Evolutionary conservation across 1,140 invertebrate genomes (phyloP).

Genomic region (Drosophila prosaltans): DNA sequence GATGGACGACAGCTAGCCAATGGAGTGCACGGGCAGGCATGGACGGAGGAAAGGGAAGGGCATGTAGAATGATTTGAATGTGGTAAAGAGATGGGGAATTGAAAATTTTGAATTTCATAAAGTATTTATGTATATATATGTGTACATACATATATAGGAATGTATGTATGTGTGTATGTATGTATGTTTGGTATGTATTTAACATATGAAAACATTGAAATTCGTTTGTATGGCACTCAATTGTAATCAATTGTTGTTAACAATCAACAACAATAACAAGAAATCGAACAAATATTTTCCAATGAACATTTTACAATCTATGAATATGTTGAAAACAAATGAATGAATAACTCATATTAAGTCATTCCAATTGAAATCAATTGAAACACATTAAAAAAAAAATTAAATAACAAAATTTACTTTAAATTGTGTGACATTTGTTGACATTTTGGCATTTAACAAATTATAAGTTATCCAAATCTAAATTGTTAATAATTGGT

Average conservation of each 20-base stretch:
- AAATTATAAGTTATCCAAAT: neutral
- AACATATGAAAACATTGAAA: neutral
- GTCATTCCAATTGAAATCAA: neutral
- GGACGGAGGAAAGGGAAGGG: neutral
- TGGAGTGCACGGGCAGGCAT: neutral
- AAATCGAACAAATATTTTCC: neutral
- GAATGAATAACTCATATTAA: conserved; percentile 7
- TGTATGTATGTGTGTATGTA: no score
- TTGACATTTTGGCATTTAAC: neutral
- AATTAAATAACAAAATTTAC: neutral
- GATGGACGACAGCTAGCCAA: neutral
- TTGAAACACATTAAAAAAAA: neutral
- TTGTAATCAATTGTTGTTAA: conserved; percentile 56
- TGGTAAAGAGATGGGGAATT: no score
- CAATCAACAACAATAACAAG: conserved; percentile 51
- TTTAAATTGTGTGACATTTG: neutral
- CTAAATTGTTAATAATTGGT: no score
- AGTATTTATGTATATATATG: neutral
- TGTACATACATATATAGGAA: no score
- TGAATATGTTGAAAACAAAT: conserved; percentile 27
- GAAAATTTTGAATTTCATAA: neutral
- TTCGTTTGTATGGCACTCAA: conserved; percentile 2
- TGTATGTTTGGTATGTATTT: no score
- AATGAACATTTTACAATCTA: conserved; percentile 24
- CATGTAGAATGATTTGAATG: no score